Evolutionary conservation across 2,113 vertebrate genomes (phyloP).

Genomic region (Accipiter cooperii): DNA sequence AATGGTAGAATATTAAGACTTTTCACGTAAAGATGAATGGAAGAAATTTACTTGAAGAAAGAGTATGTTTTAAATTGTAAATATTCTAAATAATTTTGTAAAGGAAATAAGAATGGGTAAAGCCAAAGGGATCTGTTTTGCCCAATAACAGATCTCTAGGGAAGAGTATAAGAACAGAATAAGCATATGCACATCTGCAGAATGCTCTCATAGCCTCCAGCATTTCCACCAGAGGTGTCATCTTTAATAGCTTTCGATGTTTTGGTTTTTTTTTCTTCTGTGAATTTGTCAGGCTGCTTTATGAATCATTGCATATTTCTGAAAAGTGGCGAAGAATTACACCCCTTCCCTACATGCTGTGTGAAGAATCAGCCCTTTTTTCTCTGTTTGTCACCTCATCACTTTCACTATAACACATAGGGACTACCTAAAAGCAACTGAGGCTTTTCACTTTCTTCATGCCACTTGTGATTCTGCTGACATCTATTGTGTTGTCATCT

Average conservation of each 20-base stretch:
- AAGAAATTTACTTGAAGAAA: neutral
- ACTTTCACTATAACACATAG: neutral
- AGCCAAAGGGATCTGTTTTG: neutral
- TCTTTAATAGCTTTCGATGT: neutral
- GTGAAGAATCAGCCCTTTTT: neutral
- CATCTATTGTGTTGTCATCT: neutral
- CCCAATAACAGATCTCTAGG: neutral
- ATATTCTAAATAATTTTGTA: neutral
- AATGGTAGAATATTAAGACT: neutral
- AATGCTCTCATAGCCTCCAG: neutral
- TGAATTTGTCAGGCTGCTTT: neutral
- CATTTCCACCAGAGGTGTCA: neutral
- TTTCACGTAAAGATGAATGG: neutral
- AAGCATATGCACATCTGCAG: neutral
- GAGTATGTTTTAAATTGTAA: neutral
- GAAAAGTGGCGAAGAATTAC: neutral
- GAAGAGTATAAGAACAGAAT: neutral
- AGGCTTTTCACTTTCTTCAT: neutral
- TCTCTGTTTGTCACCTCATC: neutral
- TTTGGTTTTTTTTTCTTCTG: neutral
- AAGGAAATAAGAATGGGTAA: neutral
- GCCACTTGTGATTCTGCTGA: neutral
- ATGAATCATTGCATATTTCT: neutral
- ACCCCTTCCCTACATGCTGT: neutral
- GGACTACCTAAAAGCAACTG: neutral